Base-by-base conservation (phyloP, 1,140 invertebrate genomes). In the Helicoverpa zea region DNA sequence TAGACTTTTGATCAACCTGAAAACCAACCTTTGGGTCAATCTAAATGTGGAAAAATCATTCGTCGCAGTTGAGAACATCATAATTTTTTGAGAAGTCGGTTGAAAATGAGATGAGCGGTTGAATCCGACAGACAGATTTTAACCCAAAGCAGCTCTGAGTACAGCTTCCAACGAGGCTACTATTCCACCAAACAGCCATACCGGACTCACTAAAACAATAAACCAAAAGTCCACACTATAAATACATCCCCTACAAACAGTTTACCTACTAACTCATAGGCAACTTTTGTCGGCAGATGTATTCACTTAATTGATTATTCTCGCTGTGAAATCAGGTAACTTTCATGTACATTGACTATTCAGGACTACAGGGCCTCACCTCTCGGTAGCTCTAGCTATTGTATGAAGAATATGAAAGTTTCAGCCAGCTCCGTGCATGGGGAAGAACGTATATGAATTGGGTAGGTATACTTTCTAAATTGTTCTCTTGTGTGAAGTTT, bases 281-380 rank as follows among this genome's bases (percentile, higher is more conserved):
- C 68, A 89, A 89, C 85, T 86, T 87, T 83, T 85, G 87, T 84
- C 80, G 70, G 79, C 79, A 85, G 82, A 86, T 85, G 81, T 86
- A 86, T 84, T 86, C 84, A 81, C 64, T 82, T 89, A 87, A 87
- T 89, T 88, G 88, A 88, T 89, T 87, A 87, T 89, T 86, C 87
- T 79, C 56, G 35, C 75, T 64, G 76, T 74, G 72, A 84, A 83
- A 70, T 85, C 64, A 87, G 82, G 81, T 80, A 74, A 83, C 59
- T 80, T 79, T 72, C 70, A 23, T 59, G 35, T 70, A 68, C 58
- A 79, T 68, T 30, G 78, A 72, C 68, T 72, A 72, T 72, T 72
- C 68, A 72, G 49, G 12, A 29, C 18, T 2, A 23, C 35, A 49
- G 23, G 12, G 23, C 11, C 29, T 4, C 58, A 29, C 29, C 5